Percentiles rank a stretch among this genome's conserved stretches.
These are phyloP conservation scores for Carabus problematicus DNA, from an alignment of 2,888 invertebrate species.

Conservation along the genomic window DNA sequence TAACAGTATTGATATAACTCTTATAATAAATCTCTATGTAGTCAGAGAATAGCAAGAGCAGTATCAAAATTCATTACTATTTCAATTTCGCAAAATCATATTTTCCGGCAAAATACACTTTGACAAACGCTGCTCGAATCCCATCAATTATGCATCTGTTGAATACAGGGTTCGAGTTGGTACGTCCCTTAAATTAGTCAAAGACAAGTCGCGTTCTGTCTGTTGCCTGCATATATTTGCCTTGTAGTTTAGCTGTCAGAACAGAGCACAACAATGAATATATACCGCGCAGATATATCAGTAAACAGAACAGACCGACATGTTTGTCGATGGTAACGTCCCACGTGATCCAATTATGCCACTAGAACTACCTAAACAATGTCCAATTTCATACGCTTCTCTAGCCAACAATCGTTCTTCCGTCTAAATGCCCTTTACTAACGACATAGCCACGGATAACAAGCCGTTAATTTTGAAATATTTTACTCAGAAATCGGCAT, in stretches of 20 bases:
- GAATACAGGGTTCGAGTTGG: constrained; percentile 2
- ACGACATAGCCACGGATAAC: no score
- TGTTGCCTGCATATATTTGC: no score
- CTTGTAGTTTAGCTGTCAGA: neutral
- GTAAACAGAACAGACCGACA: constrained; percentile 8
- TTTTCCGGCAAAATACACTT: constrained; percentile 8
- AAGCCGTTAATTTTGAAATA: no score
- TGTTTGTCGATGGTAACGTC: constrained; percentile 11
- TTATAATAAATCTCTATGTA: no score
- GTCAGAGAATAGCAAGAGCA: no score
- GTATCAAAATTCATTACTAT: no score
- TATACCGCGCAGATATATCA: neutral
- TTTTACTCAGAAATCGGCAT: no score
- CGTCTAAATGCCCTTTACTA: no score
- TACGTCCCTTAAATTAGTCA: no score
- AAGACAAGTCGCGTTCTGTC: no score
- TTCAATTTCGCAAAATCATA: constrained; percentile 15
- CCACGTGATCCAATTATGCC: constrained; percentile 34
- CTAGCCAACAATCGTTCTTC: no score
- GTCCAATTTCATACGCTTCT: constrained; percentile 19
- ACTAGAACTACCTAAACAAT: constrained; percentile 17
- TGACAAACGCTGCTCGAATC: constrained; percentile 6
- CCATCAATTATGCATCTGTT: constrained; percentile 38
- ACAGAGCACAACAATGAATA: constrained; percentile 4
- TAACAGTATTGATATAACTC: no score